Evolutionary conservation across 2,113 vertebrate genomes (phyloP).

Genomic region (Chaetodon trifascialis): DNA sequence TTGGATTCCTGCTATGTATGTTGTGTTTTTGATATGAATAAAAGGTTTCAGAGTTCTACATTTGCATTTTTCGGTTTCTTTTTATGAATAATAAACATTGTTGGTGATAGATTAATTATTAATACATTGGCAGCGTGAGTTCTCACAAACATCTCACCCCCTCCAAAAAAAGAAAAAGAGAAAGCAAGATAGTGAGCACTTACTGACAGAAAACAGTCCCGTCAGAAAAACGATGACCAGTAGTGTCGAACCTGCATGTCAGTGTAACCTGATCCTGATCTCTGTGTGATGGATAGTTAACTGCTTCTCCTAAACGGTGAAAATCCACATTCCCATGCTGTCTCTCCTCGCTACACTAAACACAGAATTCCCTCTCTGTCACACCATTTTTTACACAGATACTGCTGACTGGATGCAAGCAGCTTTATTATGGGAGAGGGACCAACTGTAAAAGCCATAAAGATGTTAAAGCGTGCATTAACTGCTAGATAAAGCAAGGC

Average conservation of each 20-base stretch:
- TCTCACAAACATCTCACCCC: not conserved
- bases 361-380: conserved; percentile 45
- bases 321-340: conserved; percentile 74
- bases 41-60: conserved; percentile 58
- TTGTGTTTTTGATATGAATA: conserved; percentile 80
- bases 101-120: not conserved
- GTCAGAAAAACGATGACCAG: conserved; percentile 72
- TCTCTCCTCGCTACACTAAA: conserved; percentile 37
- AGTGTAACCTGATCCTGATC: conserved; percentile 77
- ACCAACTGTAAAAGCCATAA: conserved; percentile 29
- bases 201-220: conserved; percentile 64
- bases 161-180: not conserved
- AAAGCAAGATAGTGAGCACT: conserved; percentile 22
- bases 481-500: not conserved
- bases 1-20: conserved; percentile 34
- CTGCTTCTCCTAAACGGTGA: conserved; percentile 70
- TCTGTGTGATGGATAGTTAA: conserved; percentile 78
- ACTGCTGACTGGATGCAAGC: conserved; percentile 65
- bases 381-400: conserved; percentile 34
- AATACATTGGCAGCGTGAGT: not conserved
- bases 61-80: conserved; percentile 10
- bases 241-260: conserved; percentile 65
- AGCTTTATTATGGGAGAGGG: conserved; percentile 20
- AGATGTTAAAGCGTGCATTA: conserved; percentile 23
- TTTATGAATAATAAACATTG: not conserved